Evolutionary conservation across 53 echinoderm and acorn worm species (phyloP).

Genomic region (Paelopatides confundens): DNA sequence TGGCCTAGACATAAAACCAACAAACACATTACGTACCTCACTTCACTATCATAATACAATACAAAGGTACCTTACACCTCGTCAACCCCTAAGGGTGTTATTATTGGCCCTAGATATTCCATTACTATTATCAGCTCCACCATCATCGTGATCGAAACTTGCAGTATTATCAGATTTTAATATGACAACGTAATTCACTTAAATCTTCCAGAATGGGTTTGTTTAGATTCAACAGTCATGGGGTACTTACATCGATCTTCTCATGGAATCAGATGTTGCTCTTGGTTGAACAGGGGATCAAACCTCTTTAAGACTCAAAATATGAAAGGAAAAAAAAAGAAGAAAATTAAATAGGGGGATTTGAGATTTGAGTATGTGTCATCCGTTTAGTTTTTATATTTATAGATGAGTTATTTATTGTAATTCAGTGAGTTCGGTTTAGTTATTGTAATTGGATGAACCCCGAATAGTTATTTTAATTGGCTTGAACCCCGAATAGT

Average conservation of each 20-base stretch:
- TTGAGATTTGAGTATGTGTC: too few species aligned
- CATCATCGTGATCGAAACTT: slow-evolving; percentile 20
- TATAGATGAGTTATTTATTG: too few species aligned
- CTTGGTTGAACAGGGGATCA: neutral
- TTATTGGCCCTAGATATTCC: slow-evolving; percentile 29
- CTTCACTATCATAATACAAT: neutral
- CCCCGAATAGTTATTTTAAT: too few species aligned
- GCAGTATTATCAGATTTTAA: slow-evolving; percentile 23
- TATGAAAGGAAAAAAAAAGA: neutral
- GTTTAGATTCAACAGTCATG: slow-evolving; percentile 12
- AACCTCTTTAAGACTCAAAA: neutral
- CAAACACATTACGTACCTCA: slow-evolving; percentile 34
- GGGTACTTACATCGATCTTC: neutral
- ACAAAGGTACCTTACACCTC: slow-evolving; percentile 20
- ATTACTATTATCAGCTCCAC: slow-evolving; percentile 2
- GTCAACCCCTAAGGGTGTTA: slow-evolving; percentile 10
- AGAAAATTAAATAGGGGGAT: neutral
- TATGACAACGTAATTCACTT: slow-evolving; percentile 45
- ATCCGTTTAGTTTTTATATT: too few species aligned
- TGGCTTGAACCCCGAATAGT: too few species aligned
- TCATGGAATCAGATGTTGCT: neutral
- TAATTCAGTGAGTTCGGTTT: too few species aligned
- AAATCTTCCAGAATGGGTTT: neutral
- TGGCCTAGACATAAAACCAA: slow-evolving; percentile 31
- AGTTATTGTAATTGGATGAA: too few species aligned